These are phyloP conservation scores for Pyrocephalus nanus DNA, from an alignment of 2,797 vertebrate genomes.

Conservation along the genomic window DNA sequence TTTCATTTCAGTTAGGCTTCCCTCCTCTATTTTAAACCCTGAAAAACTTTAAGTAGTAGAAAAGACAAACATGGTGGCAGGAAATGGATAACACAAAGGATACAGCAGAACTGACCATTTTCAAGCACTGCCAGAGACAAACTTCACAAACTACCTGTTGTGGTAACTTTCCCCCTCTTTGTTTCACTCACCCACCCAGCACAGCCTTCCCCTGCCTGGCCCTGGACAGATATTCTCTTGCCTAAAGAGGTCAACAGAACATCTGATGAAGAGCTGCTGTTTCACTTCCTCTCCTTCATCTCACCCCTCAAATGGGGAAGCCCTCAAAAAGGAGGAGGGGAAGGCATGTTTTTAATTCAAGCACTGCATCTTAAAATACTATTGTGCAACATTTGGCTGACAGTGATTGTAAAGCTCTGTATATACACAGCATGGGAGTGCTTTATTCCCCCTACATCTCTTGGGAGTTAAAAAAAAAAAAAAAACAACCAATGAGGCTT, in stretches of 20 bases:
- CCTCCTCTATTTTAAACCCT: background rate
- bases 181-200: background rate
- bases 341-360: background rate
- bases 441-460: background rate
- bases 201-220: background rate
- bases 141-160: background rate
- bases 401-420: background rate
- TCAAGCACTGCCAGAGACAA: background rate
- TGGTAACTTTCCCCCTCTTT: background rate
- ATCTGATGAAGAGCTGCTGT: background rate
- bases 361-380: background rate
- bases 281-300: constrained; percentile 22
- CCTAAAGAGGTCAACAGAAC: background rate
- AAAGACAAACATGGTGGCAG: background rate
- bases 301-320: background rate
- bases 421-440: background rate
- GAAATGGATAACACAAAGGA: background rate
- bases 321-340: background rate
- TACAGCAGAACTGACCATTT: background rate
- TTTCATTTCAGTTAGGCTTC: background rate
- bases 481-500: background rate
- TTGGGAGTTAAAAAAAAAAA: fast-evolving
- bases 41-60: background rate
- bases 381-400: background rate
- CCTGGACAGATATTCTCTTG: background rate